Base-by-base conservation (phyloP, 2,888 invertebrate species). In the Folsomia candida region DNA sequence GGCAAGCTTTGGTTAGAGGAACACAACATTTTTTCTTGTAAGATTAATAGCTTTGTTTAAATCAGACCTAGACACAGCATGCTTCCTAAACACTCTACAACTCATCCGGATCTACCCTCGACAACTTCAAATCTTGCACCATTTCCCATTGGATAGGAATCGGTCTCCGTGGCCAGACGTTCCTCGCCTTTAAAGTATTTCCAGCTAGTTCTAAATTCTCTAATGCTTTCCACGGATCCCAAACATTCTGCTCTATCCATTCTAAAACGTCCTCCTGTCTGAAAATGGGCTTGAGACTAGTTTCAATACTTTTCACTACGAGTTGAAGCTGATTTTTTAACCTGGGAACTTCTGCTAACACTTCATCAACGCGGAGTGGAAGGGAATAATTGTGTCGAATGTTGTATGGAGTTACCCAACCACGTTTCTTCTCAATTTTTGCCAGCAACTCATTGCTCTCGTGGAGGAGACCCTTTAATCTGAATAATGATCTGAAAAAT, bases 181-280 rank as follows among this genome's bases (percentile, higher is more conserved):
- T 65, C 6, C 75, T 69, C 51, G 64, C 74, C 67, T 77, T 76
- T 26, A 79, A 61, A n/a, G 67, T 65, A 18, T 78, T 75, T 9
- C 77, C 80, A 25, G 74, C 75, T 18, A 68, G 70, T 64, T 78
- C 78, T n/a, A 78, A 68, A 6, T 66, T 67, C 37, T 77, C 74
- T 29, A 80, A 29, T 1, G 70, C 68, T 61, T 77, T 74, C 81
- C 78, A 80, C n/a, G 76, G 76, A 67, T 75, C 75, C 78, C 78
- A 80, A 27, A 80, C 61, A 63, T 80, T 80, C 59, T 78, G 78
- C 58, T 80, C 80, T 9, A 80, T 70, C 80, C 80, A 80, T 61
- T 80, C 80, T 20, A 78, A 67, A 29, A 80, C 75, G 1, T 73
- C 75, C 51, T 76, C 76, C 1, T 65, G 67, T 1, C 66, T 54